Evolutionary conservation across 2,888 invertebrate genomes (phyloP).

Genomic region (Idaea dimidiata): DNA sequence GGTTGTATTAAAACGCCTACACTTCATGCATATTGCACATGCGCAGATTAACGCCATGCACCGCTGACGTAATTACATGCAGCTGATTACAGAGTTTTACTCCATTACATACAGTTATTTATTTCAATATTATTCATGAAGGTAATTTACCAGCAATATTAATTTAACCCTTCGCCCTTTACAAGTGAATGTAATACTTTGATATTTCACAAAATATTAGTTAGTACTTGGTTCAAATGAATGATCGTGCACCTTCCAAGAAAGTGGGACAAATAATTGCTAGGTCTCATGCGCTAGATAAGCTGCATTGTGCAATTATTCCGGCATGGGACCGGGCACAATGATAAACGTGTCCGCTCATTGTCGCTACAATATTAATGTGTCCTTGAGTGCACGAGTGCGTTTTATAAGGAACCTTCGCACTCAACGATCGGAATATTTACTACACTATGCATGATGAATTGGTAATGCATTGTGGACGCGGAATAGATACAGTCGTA

Average conservation of each 20-base stretch:
- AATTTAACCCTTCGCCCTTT: constrained; percentile 23
- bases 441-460: constrained; percentile 31
- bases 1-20: constrained; percentile 36
- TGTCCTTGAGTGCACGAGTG: constrained; percentile 65
- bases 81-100: constrained; percentile 45
- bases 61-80: constrained; percentile 52
- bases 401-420: constrained; percentile 38
- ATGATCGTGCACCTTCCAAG: constrained; percentile 40
- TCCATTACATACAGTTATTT: constrained; percentile 33
- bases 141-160: constrained; percentile 13
- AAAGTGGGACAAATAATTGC: constrained; percentile 70
- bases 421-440: constrained; percentile 35
- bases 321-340: constrained; percentile 52
- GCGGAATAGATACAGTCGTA: constrained; percentile 38
- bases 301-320: constrained; percentile 71
- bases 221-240: constrained; percentile 40
- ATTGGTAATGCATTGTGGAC: constrained; percentile 39
- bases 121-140: constrained; percentile 10
- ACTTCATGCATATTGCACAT: constrained; percentile 24
- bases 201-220: constrained; percentile 49
- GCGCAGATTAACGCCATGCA: constrained; percentile 38
- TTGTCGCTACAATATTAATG: constrained; percentile 66
- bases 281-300: constrained; percentile 65
- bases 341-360: constrained; percentile 64
- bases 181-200: constrained; percentile 24